A percentile compares a stretch with the other conserved stretches of the same genome.
phyloP scores from a whole-genome alignment of 1,140 invertebrate genomes.

The Pararge aegeria region DNA sequence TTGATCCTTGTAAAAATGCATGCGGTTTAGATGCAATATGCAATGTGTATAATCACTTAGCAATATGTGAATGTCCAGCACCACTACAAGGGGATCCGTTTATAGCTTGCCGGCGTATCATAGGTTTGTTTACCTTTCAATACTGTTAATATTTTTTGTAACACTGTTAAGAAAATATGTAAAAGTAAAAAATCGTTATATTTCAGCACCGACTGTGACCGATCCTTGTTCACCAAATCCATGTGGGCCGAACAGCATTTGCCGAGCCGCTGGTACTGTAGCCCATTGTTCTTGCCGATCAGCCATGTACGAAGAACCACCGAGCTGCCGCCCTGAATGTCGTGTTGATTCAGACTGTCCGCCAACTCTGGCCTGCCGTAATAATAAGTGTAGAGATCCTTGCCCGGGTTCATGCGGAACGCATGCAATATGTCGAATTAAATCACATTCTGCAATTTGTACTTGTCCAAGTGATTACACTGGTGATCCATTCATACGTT shows the following conservation, averaged over 20 bases:
- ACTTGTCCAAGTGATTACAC: slow-evolving; percentile 83
- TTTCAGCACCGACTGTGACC: slow-evolving; percentile 69
- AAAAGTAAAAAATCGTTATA: slow-evolving; percentile 13
- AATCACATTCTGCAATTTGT: slow-evolving; percentile 87
- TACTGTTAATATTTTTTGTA: background rate
- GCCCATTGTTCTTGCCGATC: slow-evolving; percentile 85
- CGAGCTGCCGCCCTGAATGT: slow-evolving; percentile 86
- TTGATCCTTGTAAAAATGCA: slow-evolving; percentile 88
- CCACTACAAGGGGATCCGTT: slow-evolving; percentile 85
- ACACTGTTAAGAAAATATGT: background rate
- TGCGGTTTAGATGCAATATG: slow-evolving; percentile 83
- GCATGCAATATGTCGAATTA: slow-evolving; percentile 85
- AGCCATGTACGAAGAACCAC: slow-evolving; percentile 83
- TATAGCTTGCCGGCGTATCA: slow-evolving; percentile 76
- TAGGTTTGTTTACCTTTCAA: slow-evolving; percentile 54
- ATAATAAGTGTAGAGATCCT: slow-evolving; percentile 86
- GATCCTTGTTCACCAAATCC: slow-evolving; percentile 88
- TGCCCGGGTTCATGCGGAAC: slow-evolving; percentile 87
- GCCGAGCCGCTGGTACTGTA: slow-evolving; percentile 82
- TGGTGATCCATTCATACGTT: slow-evolving; percentile 86
- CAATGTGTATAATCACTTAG: slow-evolving; percentile 83
- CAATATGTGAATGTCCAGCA: slow-evolving; percentile 83
- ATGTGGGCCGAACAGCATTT: slow-evolving; percentile 87
- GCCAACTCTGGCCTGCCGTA: slow-evolving; percentile 83
- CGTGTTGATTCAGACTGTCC: slow-evolving; percentile 84